A percentile compares a stretch with the other conserved stretches of the same genome.
These are phyloP conservation scores for Salminus brasiliensis DNA, from an alignment of 2,113 vertebrate species.

Conservation along the genomic window DNA sequence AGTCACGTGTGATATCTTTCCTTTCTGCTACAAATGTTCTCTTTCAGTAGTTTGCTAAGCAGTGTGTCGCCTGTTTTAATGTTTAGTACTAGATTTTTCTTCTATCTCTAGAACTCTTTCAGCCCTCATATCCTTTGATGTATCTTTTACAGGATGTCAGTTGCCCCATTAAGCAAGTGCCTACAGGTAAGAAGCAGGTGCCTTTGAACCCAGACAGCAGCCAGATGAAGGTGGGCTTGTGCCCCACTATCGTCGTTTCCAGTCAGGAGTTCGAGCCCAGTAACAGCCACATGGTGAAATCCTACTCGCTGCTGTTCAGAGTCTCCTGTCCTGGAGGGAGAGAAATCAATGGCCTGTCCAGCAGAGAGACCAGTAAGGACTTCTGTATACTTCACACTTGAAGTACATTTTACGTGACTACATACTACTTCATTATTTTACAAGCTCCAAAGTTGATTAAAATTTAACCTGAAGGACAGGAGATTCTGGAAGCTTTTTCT, in stretches of 20 bases:
- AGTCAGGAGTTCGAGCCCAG: constrained; percentile 99
- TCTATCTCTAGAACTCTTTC: background rate
- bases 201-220: constrained; percentile 97
- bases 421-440: background rate
- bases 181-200: constrained; percentile 99
- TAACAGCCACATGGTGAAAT: constrained; percentile 99
- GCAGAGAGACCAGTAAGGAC: constrained; percentile 93
- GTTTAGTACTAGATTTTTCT: background rate
- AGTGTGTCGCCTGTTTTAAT: no score
- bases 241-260: constrained; percentile 92
- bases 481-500: no score
- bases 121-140: background rate
- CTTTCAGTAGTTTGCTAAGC: no score
- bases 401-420: background rate
- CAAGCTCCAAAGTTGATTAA: no score
- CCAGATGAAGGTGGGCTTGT: constrained; percentile 91
- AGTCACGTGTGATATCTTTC: no score
- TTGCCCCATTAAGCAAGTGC: constrained; percentile 98
- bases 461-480: no score
- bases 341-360: constrained; percentile 87
- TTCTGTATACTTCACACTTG: no score
- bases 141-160: constrained; percentile 88
- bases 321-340: constrained; percentile 91
- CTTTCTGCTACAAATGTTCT: no score
- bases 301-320: constrained; percentile 97